Evolutionary conservation across 2,888 invertebrate species (phyloP).

Genomic region (Cheilosia vulpina): DNA sequence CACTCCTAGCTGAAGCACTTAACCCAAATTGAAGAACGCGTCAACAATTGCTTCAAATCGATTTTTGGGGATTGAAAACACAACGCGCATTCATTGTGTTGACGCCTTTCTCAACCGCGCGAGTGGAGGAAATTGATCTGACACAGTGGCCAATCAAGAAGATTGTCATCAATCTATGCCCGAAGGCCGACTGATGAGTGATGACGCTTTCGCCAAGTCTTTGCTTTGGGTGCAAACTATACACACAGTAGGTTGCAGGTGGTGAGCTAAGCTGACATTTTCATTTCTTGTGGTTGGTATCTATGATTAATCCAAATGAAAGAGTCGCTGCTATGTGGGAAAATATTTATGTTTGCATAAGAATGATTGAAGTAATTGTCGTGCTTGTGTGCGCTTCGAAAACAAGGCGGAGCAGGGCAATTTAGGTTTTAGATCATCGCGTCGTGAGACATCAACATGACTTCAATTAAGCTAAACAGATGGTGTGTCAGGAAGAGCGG

Average conservation of each 20-base stretch:
- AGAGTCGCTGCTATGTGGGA: not conserved
- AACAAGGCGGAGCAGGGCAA: not conserved
- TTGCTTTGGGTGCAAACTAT: not conserved
- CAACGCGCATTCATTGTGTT: not conserved
- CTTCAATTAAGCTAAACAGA: too few species aligned
- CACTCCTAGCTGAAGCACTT: not conserved
- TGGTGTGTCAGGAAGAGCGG: too few species aligned
- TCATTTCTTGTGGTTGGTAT: not conserved
- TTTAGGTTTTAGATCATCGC: not conserved
- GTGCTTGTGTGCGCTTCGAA: not conserved
- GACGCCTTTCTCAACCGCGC: not conserved
- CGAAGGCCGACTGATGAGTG: constrained; percentile 30
- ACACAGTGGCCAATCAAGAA: constrained; percentile 26
- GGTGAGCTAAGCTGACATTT: constrained; percentile 3
- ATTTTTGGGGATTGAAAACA: constrained; percentile 8
- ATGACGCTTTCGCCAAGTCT: constrained; percentile 15
- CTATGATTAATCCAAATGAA: not conserved
- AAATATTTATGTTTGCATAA: not conserved
- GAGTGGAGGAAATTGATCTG: constrained; percentile 23
- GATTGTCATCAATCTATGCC: constrained; percentile 25
- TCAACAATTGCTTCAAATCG: constrained; percentile 3
- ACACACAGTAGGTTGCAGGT: not conserved
- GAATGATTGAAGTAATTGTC: not conserved
- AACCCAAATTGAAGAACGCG: constrained; percentile 15
- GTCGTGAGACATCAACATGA: not conserved